Evolutionary conservation across 2,888 invertebrate species (phyloP).

Genomic region (Oscheius sp.): DNA sequence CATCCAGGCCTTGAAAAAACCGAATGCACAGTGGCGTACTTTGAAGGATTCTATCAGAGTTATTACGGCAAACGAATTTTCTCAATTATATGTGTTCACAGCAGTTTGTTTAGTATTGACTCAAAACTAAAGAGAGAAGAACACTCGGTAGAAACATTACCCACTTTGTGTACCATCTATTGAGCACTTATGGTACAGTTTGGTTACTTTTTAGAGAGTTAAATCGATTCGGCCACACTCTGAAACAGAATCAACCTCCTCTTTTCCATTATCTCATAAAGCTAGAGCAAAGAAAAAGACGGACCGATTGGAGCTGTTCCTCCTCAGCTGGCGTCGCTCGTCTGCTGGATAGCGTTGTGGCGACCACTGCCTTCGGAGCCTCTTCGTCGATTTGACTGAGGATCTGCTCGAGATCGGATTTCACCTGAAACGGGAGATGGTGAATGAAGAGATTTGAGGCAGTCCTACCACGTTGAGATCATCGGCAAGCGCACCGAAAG

Average conservation of each 20-base stretch:
- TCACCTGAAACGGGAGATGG: constrained; percentile 44
- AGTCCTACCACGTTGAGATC: constrained; percentile 46
- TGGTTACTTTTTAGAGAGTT: not conserved
- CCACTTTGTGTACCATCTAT: constrained; percentile 5
- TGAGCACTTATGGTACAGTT: not conserved
- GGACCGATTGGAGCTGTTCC: constrained; percentile 35
- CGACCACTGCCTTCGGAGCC: constrained; percentile 12
- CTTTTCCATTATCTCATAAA: not conserved
- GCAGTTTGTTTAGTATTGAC: not conserved
- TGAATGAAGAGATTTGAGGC: not conserved
- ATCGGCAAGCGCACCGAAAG: constrained; percentile 53
- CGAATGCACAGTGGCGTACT: too few relatives aligned
- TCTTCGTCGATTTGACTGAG: constrained; percentile 58
- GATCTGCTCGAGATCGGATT: constrained; percentile 62
- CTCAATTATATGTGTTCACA: constrained; percentile 4
- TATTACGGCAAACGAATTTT: not conserved
- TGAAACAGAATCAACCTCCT: constrained; percentile 17
- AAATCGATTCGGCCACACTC: constrained; percentile 39
- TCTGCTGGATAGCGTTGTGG: not conserved
- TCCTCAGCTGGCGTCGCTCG: constrained; percentile 20
- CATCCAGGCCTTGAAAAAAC: too few relatives aligned
- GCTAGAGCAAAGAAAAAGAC: constrained; percentile 11
- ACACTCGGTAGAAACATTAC: constrained; percentile 17
- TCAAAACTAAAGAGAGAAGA: constrained; percentile 11
- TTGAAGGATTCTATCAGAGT: too few relatives aligned